Conservation (phyloP, 2,888 invertebrate species). For the Lathronympha strigana region DNA sequence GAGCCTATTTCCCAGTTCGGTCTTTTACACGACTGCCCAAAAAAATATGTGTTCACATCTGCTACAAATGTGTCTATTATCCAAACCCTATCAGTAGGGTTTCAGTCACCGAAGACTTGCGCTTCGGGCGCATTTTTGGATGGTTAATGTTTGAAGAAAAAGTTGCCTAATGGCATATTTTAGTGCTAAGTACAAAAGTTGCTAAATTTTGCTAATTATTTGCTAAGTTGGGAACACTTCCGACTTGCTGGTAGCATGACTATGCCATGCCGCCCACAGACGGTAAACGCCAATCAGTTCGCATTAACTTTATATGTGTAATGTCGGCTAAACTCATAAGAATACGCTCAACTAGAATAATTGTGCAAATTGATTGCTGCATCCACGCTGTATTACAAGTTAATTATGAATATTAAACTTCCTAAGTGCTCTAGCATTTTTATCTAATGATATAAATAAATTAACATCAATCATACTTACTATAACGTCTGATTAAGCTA, state of each 20-base stretch:
- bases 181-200: too few species aligned
- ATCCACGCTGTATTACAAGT: conserved; percentile 6
- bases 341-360: conserved; percentile 12
- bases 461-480: background rate
- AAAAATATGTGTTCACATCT: too few species aligned
- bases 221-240: too few species aligned
- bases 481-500: background rate
- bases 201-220: too few species aligned
- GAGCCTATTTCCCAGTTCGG: too few species aligned
- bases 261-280: background rate
- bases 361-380: conserved; percentile 24
- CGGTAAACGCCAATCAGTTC: background rate
- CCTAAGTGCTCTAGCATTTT: background rate
- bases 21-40: too few species aligned
- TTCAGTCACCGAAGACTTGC: too few species aligned
- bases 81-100: too few species aligned
- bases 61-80: too few species aligned
- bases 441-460: background rate
- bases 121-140: too few species aligned
- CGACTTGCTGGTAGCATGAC: background rate
- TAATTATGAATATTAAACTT: background rate
- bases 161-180: too few species aligned
- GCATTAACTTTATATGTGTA: background rate
- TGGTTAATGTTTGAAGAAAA: too few species aligned
- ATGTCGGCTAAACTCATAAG: conserved; percentile 17